Evolutionary conservation across 2,888 invertebrate species (phyloP).

Genomic region (Lydus trimaculatus): DNA sequence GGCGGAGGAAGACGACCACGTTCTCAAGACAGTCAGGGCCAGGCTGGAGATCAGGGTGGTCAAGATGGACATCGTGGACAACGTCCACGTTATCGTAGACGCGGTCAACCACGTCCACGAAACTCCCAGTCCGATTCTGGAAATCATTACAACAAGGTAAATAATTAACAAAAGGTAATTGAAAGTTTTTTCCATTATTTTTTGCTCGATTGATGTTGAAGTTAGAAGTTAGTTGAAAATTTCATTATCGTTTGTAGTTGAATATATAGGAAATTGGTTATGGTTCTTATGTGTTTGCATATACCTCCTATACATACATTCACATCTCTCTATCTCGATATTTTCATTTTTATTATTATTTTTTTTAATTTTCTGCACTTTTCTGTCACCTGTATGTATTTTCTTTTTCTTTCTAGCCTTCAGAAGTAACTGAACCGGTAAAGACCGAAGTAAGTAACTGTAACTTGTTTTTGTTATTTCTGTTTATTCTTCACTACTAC

Average conservation of each 20-base stretch:
- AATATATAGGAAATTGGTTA: conserved; percentile 1
- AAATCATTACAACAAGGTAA: conserved; percentile 49
- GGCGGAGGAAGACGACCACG: conserved; percentile 64
- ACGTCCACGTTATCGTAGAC: conserved; percentile 61
- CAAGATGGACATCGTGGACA: conserved; percentile 51
- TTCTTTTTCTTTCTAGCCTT: conserved; percentile 53
- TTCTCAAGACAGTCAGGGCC: conserved; percentile 63
- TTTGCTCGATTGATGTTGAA: conserved; percentile 19
- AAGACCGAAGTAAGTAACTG: conserved; percentile 56
- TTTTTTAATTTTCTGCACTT: conserved; percentile 31
- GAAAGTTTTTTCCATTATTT: conserved; percentile 5
- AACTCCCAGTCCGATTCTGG: conserved; percentile 59
- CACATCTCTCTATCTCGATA: background rate
- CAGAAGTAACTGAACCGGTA: conserved; percentile 56
- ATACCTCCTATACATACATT: background rate
- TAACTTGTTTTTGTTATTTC: conserved; percentile 8
- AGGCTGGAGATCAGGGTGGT: conserved; percentile 59
- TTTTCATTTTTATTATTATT: conserved; percentile 11
- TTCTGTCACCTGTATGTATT: conserved; percentile 30
- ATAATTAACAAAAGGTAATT: conserved; percentile 15
- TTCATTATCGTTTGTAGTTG: background rate
- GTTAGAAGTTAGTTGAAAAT: background rate
- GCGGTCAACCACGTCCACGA: conserved; percentile 57
- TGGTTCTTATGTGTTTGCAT: conserved; percentile 5
- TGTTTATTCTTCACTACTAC: background rate